Conservation (phyloP, 2,113 vertebrate genomes). For the Poeciliopsis prolifica region DNA sequence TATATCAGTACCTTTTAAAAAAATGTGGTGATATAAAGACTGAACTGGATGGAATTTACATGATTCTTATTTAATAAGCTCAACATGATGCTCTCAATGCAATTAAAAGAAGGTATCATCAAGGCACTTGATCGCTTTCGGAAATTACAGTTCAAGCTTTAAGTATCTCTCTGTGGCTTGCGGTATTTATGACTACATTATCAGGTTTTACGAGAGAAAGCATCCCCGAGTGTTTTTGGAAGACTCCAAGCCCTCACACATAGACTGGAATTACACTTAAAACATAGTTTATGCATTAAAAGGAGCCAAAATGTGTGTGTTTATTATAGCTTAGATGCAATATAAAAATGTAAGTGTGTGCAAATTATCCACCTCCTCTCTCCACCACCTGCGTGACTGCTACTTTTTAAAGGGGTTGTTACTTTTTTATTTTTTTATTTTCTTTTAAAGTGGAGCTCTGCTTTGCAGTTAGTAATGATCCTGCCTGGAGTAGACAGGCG, state of each 20-base stretch:
- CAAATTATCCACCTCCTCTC: neutral
- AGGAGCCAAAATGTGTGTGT: neutral
- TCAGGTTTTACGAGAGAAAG: neutral
- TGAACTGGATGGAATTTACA: neutral
- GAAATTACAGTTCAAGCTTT: conserved; percentile 13
- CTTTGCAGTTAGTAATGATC: neutral
- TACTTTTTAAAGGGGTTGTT: neutral
- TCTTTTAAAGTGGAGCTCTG: neutral
- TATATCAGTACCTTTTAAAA: neutral
- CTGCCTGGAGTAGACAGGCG: neutral
- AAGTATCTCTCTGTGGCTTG: neutral
- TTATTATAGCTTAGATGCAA: neutral
- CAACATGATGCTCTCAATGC: neutral
- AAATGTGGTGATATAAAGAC: neutral
- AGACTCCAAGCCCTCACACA: neutral
- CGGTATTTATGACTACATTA: conserved; percentile 18
- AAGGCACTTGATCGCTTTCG: neutral
- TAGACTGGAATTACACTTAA: neutral
- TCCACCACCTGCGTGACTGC: neutral
- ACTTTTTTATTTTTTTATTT: neutral
- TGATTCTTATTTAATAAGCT: neutral
- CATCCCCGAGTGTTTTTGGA: neutral
- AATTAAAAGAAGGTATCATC: neutral
- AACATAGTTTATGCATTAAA: too few relatives aligned
- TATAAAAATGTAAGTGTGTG: neutral